Base-by-base conservation (phyloP, 1,140 invertebrate species). In the Vollenhovia emeryi region DNA sequence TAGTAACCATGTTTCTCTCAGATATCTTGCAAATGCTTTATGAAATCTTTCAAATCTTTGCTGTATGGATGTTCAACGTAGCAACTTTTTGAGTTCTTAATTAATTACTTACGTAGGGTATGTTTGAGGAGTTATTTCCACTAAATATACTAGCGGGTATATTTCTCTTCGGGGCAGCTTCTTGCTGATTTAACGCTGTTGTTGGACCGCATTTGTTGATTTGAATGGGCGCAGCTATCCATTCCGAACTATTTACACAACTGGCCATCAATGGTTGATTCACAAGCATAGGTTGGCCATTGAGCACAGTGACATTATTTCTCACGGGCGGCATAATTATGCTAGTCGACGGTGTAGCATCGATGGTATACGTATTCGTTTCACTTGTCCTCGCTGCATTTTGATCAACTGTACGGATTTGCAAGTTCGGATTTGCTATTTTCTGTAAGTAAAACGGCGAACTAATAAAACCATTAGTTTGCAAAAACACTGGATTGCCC, bases 31-130 rank as follows among this genome's bases (percentile, higher is more conserved):
- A 24, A n/a, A 60, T 21, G 0, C 18, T 43, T 60, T 33, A 30
- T 30, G 1, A 11, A 48, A 59, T 33, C 36, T 59, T 30, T 0
- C 2, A 52, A 66, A 66, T 48, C 1, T 73, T 62, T 30, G 33
- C 30, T 50, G 13, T 3, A 40, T 27, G 36, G 21, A 24, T 59
- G n/a, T 64, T 50, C 2, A 21, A 60, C 1, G 5, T 60, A 27
- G 60, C 5, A 64, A 27, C 4, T 50, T 48, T 75, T 0, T 3
- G 59, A 36, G 1, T 15, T 60, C 33, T 60, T 64, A 57, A 3
- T 30, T 43, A 43, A 1, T 57, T 57, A 82, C 78, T 82, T 73
- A 82, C 78, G 5, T 24, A 27, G 9, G 40, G 15, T n/a, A 15
- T n/a, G n/a, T 57, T 57, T n/a, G 66, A 15, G 2, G 50, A 68